phyloP scores from a whole-genome alignment of 2,797 vertebrate species.

The Peromyscus melanophrys region DNA sequence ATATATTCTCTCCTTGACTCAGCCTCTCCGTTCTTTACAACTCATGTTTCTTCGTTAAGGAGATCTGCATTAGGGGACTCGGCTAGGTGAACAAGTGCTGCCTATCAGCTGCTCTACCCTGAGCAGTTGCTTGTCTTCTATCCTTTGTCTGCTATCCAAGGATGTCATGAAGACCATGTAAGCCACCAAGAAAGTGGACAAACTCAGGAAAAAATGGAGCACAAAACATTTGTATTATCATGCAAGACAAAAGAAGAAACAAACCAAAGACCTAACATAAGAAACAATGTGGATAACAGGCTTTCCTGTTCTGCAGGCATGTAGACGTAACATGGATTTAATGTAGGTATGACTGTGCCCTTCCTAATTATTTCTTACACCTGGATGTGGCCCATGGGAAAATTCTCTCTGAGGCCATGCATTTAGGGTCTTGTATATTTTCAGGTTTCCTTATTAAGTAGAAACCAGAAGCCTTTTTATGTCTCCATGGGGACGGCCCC shows the following conservation, averaged over 20 bases:
- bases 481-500: slow-evolving; percentile 75
- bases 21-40: not conserved
- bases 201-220: slow-evolving; percentile 3
- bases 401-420: slow-evolving; percentile 78
- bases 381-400: slow-evolving; percentile 81
- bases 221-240: not conserved
- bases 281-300: not conserved
- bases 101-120: not conserved
- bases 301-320: slow-evolving; percentile 23
- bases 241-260: slow-evolving; percentile 12
- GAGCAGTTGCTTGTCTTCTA: not conserved
- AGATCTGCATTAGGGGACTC: slow-evolving; percentile 15
- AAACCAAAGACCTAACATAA: not conserved
- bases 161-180: slow-evolving; percentile 48
- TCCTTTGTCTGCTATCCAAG: not conserved
- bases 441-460: slow-evolving; percentile 85
- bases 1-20: slow-evolving; percentile 37
- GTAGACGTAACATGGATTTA: slow-evolving; percentile 66
- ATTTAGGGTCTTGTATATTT: slow-evolving; percentile 85
- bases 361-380: slow-evolving; percentile 84
- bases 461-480: slow-evolving; percentile 85
- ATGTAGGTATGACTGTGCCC: slow-evolving; percentile 57
- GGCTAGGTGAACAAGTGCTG: not conserved
- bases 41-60: slow-evolving; percentile 35
- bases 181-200: not conserved